Conservation (phyloP, 2,888 invertebrate genomes). For the Ichneumoninae sp. region DNA sequence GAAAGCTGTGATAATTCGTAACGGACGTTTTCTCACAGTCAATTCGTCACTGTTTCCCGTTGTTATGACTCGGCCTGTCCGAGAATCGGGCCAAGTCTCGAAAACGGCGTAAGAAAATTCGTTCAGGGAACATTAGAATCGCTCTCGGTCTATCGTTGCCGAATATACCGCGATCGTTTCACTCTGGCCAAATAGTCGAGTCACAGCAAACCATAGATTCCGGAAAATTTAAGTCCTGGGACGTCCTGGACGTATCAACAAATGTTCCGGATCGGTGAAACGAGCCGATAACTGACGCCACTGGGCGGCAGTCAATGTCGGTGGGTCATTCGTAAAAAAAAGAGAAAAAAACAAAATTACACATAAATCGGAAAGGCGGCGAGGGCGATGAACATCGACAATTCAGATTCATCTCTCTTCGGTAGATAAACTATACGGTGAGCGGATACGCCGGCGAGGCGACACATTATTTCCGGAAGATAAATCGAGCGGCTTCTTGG, state of each 20-base stretch:
- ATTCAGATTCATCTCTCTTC: slow-evolving; percentile 30
- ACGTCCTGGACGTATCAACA: slow-evolving; percentile 45
- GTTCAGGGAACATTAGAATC: slow-evolving; percentile 18
- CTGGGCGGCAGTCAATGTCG: slow-evolving; percentile 17
- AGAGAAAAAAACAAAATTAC: neutral
- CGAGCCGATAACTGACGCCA: slow-evolving; percentile 49
- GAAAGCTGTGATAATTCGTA: slow-evolving; percentile 38
- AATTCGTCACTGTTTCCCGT: slow-evolving; percentile 60
- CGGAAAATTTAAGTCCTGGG: slow-evolving; percentile 35
- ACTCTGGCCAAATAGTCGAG: neutral
- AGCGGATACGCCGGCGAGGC: slow-evolving; percentile 1
- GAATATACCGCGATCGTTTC: slow-evolving; percentile 21
- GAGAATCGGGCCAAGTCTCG: slow-evolving; percentile 34
- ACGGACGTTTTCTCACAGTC: slow-evolving; percentile 45
- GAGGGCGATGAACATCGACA: slow-evolving; percentile 15
- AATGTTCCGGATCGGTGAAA: slow-evolving; percentile 46
- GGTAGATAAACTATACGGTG: neutral
- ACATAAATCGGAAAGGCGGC: neutral
- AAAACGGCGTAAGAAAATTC: slow-evolving; percentile 17
- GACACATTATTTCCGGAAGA: slow-evolving; percentile 62
- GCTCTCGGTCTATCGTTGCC: neutral
- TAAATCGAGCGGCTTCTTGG: slow-evolving; percentile 47
- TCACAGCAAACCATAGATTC: neutral
- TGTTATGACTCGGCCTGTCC: slow-evolving; percentile 59
- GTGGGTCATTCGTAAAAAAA: slow-evolving; percentile 5